Evolutionary conservation across 1,140 invertebrate species (phyloP), one percentile per base, ranked within the genome.

Genomic region (Brachionus rubens): DNA sequence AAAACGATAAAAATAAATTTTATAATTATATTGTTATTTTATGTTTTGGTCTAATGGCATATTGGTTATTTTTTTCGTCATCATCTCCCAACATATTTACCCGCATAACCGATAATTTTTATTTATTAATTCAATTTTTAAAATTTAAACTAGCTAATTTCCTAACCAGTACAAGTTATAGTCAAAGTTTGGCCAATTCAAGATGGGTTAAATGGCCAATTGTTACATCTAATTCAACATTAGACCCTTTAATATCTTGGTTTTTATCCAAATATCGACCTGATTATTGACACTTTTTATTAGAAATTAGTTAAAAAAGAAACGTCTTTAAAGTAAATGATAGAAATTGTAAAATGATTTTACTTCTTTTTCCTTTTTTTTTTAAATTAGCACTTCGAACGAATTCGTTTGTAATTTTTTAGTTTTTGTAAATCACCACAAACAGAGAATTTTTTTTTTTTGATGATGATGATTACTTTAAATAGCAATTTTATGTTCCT

Each of bases 401-500:
- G n/a, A n/a, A n/a, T n/a, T n/a, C n/a, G n/a, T n/a, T n/a, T n/a
- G n/a, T n/a, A n/a, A n/a, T n/a, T 43, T 65, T 65, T 65, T 65
- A 21, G 24, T 24, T 2, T 30, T 41, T 41, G 14, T 16, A 24
- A 12, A 21, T 19, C 19, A n/a, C 43, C 12, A 7, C n/a, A 30
- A 43, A 46, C 36, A 41, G 40, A 59, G 54, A 59, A 59, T 59
- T 36, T 36, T 65, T 10, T 41, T 65, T 59, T 65, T 43, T 65
- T 19, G 19, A 16, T 21, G 19, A 24, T 65, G 21, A 43, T 19
- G 21, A 16, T 9, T 19, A n/a, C 19, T 43, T 65, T 43, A 43
- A 65, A 65, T 43, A 43, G 26, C 59, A 65, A 65, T 65, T 65
- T 65, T 65, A 28, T 43, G 7, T 41, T 65, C 33, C 33, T 65